These are phyloP conservation scores for Cenopis cana DNA, from an alignment of 2,888 invertebrate species.

Conservation along the genomic window DNA sequence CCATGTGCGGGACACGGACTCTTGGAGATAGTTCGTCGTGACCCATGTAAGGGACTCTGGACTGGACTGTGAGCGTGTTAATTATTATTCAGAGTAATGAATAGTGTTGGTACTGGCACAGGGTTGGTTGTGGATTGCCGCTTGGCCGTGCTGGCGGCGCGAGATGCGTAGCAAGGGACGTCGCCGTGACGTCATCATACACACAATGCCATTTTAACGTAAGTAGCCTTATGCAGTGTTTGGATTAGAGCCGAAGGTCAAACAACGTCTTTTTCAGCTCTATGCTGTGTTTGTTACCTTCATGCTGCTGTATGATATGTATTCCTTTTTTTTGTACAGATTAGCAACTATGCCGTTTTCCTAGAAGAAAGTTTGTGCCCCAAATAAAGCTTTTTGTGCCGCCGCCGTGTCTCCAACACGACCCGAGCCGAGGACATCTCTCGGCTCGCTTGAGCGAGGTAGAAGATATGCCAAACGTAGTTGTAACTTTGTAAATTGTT, in stretches of 20 bases:
- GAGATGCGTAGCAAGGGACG: conserved; percentile 8
- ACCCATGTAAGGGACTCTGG: no score
- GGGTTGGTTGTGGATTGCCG: conserved; percentile 16
- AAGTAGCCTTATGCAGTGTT: background rate
- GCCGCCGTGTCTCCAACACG: conserved; percentile 30
- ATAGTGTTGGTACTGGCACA: background rate
- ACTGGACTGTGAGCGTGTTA: no score
- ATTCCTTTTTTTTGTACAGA: conserved; percentile 50
- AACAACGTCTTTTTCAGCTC: background rate
- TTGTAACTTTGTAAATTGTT: conserved; percentile 43
- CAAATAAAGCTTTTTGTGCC: conserved; percentile 13
- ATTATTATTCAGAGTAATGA: no score
- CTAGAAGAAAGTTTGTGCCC: conserved; percentile 49
- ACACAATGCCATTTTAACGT: conserved; percentile 2
- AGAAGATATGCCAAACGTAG: conserved; percentile 50
- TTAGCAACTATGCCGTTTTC: conserved; percentile 48
- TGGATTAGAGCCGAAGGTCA: background rate
- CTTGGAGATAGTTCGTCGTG: no score
- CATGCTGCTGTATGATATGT: background rate
- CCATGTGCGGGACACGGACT: no score
- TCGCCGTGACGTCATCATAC: background rate
- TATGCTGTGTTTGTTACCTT: background rate
- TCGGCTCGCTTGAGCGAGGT: conserved; percentile 47
- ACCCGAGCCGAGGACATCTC: conserved; percentile 47
- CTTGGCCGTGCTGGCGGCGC: conserved; percentile 5